Percentiles rank a stretch among this genome's conserved stretches.
Conservation (phyloP, 2,888 invertebrate species). For the Embidobia sp. region DNA sequence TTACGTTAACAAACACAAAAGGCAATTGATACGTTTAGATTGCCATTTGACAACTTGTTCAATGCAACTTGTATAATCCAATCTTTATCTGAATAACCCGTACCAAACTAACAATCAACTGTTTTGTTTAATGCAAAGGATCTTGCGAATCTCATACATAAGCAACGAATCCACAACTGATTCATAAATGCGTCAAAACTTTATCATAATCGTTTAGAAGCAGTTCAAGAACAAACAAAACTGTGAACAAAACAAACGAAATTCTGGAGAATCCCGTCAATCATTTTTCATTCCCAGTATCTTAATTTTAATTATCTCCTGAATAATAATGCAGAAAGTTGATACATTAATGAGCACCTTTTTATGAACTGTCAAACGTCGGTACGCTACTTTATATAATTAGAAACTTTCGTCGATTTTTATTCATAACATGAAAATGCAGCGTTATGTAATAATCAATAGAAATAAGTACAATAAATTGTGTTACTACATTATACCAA, state of each 20-base stretch:
- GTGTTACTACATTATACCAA: not conserved
- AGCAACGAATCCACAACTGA: not conserved
- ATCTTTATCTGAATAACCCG: not conserved
- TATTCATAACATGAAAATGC: not conserved
- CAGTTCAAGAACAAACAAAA: no score
- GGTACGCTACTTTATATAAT: not conserved
- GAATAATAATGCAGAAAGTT: not conserved
- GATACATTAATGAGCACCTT: not conserved
- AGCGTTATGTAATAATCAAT: not conserved
- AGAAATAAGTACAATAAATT: constrained; percentile 6
- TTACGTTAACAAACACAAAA: no score
- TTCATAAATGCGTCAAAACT: constrained; percentile 12
- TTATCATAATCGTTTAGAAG: no score
- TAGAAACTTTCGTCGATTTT: constrained; percentile 9
- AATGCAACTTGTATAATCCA: not conserved
- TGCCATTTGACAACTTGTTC: not conserved
- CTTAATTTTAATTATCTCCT: constrained; percentile 7
- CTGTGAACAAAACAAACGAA: no score
- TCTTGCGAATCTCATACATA: not conserved
- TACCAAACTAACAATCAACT: constrained; percentile 6
- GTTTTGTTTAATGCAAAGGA: constrained; percentile 12
- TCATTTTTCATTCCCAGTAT: no score
- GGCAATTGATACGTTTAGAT: no score
- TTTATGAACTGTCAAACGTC: no score
- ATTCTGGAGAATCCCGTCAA: no score